These are phyloP conservation scores for Tachysurus fulvidraco DNA, from an alignment of 2,113 vertebrate genomes.

Conservation along the genomic window DNA sequence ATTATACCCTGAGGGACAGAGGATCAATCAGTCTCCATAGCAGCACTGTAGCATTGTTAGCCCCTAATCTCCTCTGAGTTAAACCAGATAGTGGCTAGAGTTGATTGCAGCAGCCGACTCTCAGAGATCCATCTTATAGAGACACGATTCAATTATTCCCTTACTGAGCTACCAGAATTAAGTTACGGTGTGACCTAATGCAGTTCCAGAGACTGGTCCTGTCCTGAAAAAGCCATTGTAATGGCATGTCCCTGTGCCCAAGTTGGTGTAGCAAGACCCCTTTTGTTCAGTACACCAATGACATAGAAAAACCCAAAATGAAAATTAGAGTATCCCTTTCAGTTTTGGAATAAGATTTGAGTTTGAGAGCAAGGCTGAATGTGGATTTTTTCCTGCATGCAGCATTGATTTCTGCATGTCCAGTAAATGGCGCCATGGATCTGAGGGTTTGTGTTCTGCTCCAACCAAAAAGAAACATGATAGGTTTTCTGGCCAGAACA, in stretches of 20 bases:
- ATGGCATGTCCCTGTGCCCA: conserved; percentile 43
- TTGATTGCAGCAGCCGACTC: conserved; percentile 82
- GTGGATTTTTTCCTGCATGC: conserved; percentile 47
- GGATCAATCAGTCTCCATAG: conserved; percentile 59
- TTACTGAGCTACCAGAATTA: conserved; percentile 90
- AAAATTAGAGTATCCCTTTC: conserved; percentile 34
- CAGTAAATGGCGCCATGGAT: conserved; percentile 74
- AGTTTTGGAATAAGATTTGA: conserved; percentile 14
- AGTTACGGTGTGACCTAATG: conserved; percentile 87
- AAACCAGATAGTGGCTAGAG: conserved; percentile 75
- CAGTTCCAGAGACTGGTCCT: conserved; percentile 69
- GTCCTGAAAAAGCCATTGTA: conserved; percentile 53
- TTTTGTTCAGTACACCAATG: conserved; percentile 9
- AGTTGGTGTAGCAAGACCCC: conserved; percentile 54
- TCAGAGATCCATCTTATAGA: conserved; percentile 85
- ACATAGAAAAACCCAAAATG: conserved; percentile 43
- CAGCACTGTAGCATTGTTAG: conserved; percentile 52
- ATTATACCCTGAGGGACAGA: conserved; percentile 67
- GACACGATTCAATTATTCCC: conserved; percentile 92
- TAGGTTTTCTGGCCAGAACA: conserved; percentile 66
- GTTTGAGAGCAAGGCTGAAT: conserved; percentile 43
- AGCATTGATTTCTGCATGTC: conserved; percentile 73
- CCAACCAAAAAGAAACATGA: conserved; percentile 73
- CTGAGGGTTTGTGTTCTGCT: conserved; percentile 77
- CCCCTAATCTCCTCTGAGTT: conserved; percentile 79